phyloP scores from a whole-genome alignment of 2,888 invertebrate genomes.

The Thecophora atra region DNA sequence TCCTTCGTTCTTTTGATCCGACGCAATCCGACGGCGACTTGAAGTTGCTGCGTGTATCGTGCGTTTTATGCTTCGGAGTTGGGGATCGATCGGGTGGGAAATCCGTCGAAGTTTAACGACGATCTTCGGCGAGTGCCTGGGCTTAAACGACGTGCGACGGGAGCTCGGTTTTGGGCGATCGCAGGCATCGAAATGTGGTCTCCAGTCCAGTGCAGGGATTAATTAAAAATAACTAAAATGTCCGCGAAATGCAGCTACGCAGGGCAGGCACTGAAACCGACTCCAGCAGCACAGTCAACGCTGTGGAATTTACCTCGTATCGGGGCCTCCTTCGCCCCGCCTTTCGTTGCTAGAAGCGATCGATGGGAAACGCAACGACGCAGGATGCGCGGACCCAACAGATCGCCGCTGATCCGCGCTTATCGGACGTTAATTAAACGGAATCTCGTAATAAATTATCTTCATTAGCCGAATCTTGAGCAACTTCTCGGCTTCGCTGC shows the following conservation, averaged over 20 bases:
- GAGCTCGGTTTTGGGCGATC: constrained; percentile 23
- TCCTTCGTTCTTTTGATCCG: neutral
- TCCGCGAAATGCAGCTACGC: constrained; percentile 41
- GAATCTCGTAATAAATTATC: constrained; percentile 67
- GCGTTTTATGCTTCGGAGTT: constrained; percentile 29
- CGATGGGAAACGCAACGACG: constrained; percentile 56
- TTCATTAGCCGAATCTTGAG: constrained; percentile 61
- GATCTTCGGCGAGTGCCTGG: neutral
- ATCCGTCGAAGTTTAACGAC: constrained; percentile 19
- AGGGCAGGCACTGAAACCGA: neutral
- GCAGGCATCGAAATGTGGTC: constrained; percentile 40
- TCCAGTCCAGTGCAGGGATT: constrained; percentile 45
- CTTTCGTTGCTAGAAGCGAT: neutral
- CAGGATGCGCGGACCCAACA: constrained; percentile 16
- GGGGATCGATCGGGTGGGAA: constrained; percentile 28
- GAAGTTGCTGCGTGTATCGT: neutral
- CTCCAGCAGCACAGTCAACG: constrained; percentile 8
- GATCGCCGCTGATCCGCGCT: constrained; percentile 44
- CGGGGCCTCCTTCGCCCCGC: neutral
- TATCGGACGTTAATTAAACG: constrained; percentile 67
- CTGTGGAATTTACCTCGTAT: neutral
- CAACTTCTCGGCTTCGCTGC: constrained; percentile 40
- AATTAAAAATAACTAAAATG: constrained; percentile 54
- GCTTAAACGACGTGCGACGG: neutral
- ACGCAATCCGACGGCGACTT: neutral